phyloP scores from a whole-genome alignment of 2,113 vertebrate species.

The Takifugu flavidus region DNA sequence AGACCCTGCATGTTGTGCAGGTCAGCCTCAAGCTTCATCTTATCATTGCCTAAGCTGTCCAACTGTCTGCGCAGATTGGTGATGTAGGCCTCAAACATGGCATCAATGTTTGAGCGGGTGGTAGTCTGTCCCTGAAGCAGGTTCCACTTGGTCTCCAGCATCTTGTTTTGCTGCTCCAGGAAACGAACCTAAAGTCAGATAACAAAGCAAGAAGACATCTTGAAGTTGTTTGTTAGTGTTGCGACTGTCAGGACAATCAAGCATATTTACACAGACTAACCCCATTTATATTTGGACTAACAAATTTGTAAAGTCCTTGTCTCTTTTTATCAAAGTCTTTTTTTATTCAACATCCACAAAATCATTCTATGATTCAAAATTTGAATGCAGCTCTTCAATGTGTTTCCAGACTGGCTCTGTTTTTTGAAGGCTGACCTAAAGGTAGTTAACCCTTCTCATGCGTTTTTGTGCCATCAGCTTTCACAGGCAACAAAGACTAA shows the following conservation, averaged over 20 bases:
- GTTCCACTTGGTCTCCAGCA: constrained; percentile 95
- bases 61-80: constrained; percentile 84
- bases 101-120: constrained; percentile 79
- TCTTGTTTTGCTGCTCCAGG: constrained; percentile 97
- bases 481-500: background rate
- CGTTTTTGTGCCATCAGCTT: constrained; percentile 40
- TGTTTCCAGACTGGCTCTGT: constrained; percentile 25
- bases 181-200: constrained; percentile 81
- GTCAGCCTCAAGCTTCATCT: constrained; percentile 88
- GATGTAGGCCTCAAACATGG: constrained; percentile 86
- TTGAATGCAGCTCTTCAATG: constrained; percentile 16
- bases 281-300: background rate
- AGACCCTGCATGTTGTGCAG: constrained; percentile 89
- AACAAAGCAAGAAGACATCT: background rate
- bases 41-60: constrained; percentile 81
- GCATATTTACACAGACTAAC: background rate
- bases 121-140: constrained; percentile 89
- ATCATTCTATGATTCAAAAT: constrained; percentile 30
- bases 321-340: no score
- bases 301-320: background rate
- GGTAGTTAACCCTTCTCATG: constrained; percentile 21
- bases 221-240: background rate
- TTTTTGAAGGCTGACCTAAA: constrained; percentile 60
- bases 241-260: background rate
- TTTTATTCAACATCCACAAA: constrained; percentile 10